phyloP scores from a whole-genome alignment of 2,113 vertebrate genomes.

The Acanthisitta chloris region DNA sequence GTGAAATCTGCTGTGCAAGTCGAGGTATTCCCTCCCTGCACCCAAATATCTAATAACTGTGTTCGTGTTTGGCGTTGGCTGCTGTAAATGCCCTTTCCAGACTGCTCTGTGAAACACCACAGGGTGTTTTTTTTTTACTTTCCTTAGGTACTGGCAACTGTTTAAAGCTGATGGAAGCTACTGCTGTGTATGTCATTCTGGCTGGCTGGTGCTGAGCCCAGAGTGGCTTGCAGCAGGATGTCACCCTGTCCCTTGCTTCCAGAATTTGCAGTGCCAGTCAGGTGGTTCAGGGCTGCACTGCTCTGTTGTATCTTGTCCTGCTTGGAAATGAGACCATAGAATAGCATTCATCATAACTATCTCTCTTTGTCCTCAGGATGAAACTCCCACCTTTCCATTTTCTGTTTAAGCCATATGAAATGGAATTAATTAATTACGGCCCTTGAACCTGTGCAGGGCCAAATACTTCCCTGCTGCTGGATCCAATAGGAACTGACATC shows the following conservation, averaged over 20 bases:
- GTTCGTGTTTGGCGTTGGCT: background rate
- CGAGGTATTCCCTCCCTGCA: background rate
- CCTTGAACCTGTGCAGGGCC: background rate
- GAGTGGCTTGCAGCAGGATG: background rate
- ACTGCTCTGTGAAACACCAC: background rate
- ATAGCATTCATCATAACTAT: background rate
- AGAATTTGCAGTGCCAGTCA: background rate
- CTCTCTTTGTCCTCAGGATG: background rate
- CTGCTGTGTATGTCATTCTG: background rate
- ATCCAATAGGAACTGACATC: background rate
- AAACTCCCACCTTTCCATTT: background rate
- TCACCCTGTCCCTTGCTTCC: background rate
- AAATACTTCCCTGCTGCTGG: too few relatives aligned
- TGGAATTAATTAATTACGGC: background rate
- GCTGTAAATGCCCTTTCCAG: background rate
- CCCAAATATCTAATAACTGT: background rate
- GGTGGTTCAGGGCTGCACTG: background rate
- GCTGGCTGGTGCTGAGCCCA: background rate
- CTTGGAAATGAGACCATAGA: background rate
- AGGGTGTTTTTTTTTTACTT: background rate
- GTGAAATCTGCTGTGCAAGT: background rate
- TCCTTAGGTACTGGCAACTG: background rate
- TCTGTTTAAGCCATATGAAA: background rate
- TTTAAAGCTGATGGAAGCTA: background rate
- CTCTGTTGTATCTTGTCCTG: background rate